Evolutionary conservation across 2,797 vertebrate genomes (phyloP), one percentile per base, ranked within the genome.

Genomic region (Martes flavigula): DNA sequence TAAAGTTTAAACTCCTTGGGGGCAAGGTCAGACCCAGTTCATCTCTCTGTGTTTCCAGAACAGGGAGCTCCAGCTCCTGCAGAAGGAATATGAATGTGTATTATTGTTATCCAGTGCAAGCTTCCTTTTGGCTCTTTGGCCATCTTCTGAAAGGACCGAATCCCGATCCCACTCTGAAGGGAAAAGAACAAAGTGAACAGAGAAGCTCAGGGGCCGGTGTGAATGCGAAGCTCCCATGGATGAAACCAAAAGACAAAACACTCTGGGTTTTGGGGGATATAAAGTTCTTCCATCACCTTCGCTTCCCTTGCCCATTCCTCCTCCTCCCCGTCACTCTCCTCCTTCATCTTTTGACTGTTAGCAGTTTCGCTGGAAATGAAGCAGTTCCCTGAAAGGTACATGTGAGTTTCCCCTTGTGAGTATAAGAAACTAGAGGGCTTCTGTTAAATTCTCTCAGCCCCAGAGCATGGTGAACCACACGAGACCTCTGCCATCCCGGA

Each of bases 401-500:
- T 0, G 1, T 25, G 43, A 40, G 0, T 81, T 85, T 94, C 64
- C 30, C 43, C 62, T 84, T 1, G 0, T 13, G 82, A 5, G 0
- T 32, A 20, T 18, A 0, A 0, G 56, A 87, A 10, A 51, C 77
- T 2, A 6, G 40, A 62, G 17, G 54, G 7, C 90, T 73, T 3
- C 1, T 43, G 58, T n/a, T n/a, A 21, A 64, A 3, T 10, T 91
- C 23, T 54, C 56, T 58, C 12, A 68, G 46, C 0, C 58, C 25
- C 5, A 14, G 51, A 58, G 23, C 48, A 17, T 11, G 0, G 77
- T 62, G n/a, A 30, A 3, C 27, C 38, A 12, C 0, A 0, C 7
- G 6, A 83, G 60, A 38, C 38, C 18, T 15, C 48, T 64, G 46
- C 46, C 51, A 5, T 40, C 23, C 54, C 0, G 0, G 79, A 35